Evolutionary conservation across 2,113 vertebrate genomes (phyloP).

Genomic region (Charadrius vociferus): DNA sequence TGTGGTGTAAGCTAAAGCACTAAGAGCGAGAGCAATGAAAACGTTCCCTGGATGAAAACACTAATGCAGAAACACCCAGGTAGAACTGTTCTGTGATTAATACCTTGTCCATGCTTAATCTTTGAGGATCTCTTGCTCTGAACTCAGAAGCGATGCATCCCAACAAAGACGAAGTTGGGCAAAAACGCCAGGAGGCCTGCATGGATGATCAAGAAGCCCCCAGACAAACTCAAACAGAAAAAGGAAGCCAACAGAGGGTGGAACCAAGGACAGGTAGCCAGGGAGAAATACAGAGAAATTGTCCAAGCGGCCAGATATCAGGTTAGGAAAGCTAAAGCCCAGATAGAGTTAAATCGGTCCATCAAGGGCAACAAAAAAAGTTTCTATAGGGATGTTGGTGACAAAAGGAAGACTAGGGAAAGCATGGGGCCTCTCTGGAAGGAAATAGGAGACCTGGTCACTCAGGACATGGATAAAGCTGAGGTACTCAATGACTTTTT

Average conservation of each 20-base stretch:
- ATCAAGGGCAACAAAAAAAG: too few species aligned
- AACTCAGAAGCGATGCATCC: not conserved
- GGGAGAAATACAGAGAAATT: not conserved
- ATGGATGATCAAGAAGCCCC: not conserved
- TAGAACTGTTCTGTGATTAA: not conserved
- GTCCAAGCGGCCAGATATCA: not conserved
- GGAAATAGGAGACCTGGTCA: not conserved
- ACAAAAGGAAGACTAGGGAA: not conserved
- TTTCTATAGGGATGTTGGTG: not conserved
- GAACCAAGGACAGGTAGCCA: not conserved
- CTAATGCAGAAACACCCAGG: not conserved
- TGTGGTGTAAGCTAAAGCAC: not conserved
- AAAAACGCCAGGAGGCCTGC: not conserved
- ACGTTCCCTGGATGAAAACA: not conserved
- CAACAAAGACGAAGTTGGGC: not conserved
- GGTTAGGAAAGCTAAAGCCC: not conserved
- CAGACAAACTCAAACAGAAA: not conserved
- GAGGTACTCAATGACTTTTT: not conserved
- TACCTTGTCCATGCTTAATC: not conserved
- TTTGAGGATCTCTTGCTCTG: not conserved
- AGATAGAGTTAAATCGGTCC: not conserved
- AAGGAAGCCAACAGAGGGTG: not conserved
- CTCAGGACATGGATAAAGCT: not conserved
- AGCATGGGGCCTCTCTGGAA: not conserved
- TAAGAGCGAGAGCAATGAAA: rapidly evolving